A percentile compares a stretch with the other conserved stretches of the same genome.
phyloP scores from a whole-genome alignment of 2,888 invertebrate genomes.

The Halictus ligatus region DNA sequence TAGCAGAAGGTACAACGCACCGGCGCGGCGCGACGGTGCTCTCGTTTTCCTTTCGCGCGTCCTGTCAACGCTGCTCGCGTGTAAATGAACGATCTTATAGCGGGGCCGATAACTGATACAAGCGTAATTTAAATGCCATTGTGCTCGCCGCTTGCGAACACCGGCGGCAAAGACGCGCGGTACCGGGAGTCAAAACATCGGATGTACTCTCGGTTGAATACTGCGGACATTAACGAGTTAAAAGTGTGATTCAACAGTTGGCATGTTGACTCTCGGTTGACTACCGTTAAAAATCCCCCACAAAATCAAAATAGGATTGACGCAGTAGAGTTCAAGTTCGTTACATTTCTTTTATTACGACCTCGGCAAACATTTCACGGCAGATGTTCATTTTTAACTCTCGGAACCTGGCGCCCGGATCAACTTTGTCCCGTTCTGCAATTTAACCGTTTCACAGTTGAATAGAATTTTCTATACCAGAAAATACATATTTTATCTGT shows the following conservation, averaged over 20 bases:
- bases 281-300: too few relatives aligned
- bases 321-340: too few relatives aligned
- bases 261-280: too few relatives aligned
- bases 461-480: too few relatives aligned
- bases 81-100: constrained; percentile 39
- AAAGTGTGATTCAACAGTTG: not conserved
- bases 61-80: constrained; percentile 35
- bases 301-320: too few relatives aligned
- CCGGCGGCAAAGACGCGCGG: not conserved
- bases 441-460: too few relatives aligned
- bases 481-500: too few relatives aligned
- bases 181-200: not conserved
- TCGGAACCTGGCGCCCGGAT: too few relatives aligned
- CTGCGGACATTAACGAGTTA: not conserved
- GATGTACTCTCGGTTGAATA: not conserved
- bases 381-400: too few relatives aligned
- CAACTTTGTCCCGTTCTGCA: too few relatives aligned
- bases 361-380: too few relatives aligned
- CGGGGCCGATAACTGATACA: constrained; percentile 37
- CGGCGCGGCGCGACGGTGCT: not conserved
- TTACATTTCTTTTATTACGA: too few relatives aligned
- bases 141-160: not conserved
- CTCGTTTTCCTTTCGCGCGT: constrained; percentile 28
- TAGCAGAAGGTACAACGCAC: not conserved
- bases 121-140: constrained; percentile 33